Evolutionary conservation across 2,888 invertebrate species (phyloP).

Genomic region (Heliconius charithonia): DNA sequence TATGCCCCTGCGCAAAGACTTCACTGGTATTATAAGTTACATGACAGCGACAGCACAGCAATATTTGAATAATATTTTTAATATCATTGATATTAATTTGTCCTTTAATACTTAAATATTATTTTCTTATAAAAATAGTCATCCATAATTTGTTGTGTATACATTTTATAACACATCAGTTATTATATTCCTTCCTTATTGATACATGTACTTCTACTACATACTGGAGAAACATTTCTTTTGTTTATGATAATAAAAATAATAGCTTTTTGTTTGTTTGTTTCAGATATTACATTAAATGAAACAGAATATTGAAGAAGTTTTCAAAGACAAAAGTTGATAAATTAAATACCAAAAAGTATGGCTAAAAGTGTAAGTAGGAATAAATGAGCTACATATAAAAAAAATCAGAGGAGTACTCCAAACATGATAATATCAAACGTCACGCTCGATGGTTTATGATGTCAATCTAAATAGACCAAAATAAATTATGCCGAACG

Average conservation of each 20-base stretch:
- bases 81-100: neutral
- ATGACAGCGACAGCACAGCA: neutral
- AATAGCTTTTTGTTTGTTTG: neutral
- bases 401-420: slow-evolving; percentile 49
- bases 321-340: too few species aligned
- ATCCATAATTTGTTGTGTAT: neutral
- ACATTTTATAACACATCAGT: neutral
- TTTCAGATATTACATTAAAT: slow-evolving; percentile 27
- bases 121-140: neutral
- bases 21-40: too few species aligned
- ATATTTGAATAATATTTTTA: too few species aligned
- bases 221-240: neutral
- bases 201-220: neutral
- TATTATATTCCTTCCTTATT: neutral
- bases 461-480: slow-evolving; percentile 69
- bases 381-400: slow-evolving; percentile 31
- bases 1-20: too few species aligned
- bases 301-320: neutral
- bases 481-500: slow-evolving; percentile 71
- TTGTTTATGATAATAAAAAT: neutral
- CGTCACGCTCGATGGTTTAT: slow-evolving; percentile 68
- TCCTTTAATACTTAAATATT: slow-evolving; percentile 13
- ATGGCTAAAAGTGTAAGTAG: slow-evolving; percentile 31
- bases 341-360: slow-evolving; percentile 32
- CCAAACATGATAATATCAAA: slow-evolving; percentile 63